Evolutionary conservation across 1,140 invertebrate genomes (phyloP).

Genomic region (Drosophila teissieri): DNA sequence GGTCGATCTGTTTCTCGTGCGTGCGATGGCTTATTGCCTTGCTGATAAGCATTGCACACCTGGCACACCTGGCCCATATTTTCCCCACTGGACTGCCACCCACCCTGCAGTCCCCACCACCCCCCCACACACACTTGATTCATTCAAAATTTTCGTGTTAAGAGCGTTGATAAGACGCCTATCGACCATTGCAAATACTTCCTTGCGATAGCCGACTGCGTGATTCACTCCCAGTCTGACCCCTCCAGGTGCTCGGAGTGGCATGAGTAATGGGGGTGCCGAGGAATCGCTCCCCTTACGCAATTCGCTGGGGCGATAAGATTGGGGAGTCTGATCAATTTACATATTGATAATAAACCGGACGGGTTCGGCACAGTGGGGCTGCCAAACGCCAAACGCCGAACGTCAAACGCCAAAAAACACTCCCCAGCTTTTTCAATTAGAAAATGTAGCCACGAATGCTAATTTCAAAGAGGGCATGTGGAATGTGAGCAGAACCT

Average conservation of each 20-base stretch:
- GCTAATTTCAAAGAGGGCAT: slow-evolving; percentile 51
- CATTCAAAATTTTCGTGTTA: slow-evolving; percentile 50
- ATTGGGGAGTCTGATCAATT: slow-evolving; percentile 40
- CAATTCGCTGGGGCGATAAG: slow-evolving; percentile 39
- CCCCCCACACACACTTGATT: slow-evolving; percentile 15
- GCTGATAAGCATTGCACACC: slow-evolving; percentile 58
- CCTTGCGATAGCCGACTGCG: background rate
- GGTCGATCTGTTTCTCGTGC: slow-evolving; percentile 21
- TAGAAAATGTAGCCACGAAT: slow-evolving; percentile 59
- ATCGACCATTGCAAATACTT: slow-evolving; percentile 20
- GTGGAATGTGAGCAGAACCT: background rate
- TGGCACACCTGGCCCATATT: slow-evolving; percentile 47
- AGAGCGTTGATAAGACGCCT: slow-evolving; percentile 29
- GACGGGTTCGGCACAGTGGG: slow-evolving; percentile 22
- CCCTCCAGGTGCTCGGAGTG: slow-evolving; percentile 47
- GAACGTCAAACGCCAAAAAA: background rate
- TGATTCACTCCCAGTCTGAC: slow-evolving; percentile 49
- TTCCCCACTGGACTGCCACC: background rate
- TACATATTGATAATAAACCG: slow-evolving; percentile 52
- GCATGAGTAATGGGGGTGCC: slow-evolving; percentile 35
- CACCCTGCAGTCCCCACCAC: background rate
- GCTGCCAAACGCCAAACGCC: background rate
- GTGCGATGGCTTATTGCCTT: slow-evolving; percentile 26
- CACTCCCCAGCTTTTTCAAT: slow-evolving; percentile 69
- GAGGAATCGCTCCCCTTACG: slow-evolving; percentile 36